Conservation (phyloP, 53 echinoderm and acorn worm genomes). For the Paracentrotus lividus region DNA sequence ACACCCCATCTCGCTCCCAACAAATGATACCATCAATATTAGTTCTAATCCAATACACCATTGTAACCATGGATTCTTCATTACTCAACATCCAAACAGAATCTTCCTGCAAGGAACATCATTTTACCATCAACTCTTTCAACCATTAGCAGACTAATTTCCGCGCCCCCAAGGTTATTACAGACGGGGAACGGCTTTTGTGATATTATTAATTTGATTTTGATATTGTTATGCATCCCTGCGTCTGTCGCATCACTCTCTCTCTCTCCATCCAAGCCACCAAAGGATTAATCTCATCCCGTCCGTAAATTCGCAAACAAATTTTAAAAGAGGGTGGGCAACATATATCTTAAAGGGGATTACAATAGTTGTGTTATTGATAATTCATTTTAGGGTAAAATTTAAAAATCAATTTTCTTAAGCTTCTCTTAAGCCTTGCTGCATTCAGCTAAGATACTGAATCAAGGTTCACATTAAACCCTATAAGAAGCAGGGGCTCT, state of each 20-base stretch:
- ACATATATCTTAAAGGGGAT: background rate
- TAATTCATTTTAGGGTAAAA: no score
- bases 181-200: constrained; percentile 50
- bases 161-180: constrained; percentile 41
- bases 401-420: background rate
- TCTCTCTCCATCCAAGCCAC: background rate
- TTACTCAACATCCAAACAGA: constrained; percentile 4
- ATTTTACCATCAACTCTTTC: background rate
- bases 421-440: background rate
- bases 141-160: constrained; percentile 50
- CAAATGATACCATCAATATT: constrained; percentile 13
- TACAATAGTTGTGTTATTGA: background rate
- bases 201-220: constrained; percentile 53
- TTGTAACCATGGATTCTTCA: background rate
- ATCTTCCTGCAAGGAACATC: background rate
- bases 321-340: background rate
- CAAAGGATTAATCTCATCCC: constrained; percentile 7
- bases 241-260: constrained; percentile 27
- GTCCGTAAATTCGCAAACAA: background rate
- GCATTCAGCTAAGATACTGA: no score
- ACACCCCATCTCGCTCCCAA: no score
- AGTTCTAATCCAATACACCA: constrained; percentile 20
- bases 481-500: no score
- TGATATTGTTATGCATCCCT: constrained; percentile 33
- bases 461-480: no score